Conservation (phyloP, 2,888 invertebrate species). For the Limnephilus marmoratus region DNA sequence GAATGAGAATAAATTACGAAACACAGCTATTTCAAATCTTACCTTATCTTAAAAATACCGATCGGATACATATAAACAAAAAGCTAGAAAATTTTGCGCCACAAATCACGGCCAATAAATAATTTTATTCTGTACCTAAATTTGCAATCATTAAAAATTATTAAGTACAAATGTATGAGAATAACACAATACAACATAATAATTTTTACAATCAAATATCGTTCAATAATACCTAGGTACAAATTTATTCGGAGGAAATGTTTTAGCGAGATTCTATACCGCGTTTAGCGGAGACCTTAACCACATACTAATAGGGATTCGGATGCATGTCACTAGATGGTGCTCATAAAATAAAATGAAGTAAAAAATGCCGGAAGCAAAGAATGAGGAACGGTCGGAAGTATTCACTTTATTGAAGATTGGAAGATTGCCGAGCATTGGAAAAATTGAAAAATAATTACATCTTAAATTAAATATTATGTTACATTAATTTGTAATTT, state of each 20-base stretch:
- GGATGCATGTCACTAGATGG: neutral
- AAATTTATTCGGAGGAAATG: neutral
- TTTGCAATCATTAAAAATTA: neutral
- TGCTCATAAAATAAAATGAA: neutral
- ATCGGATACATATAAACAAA: neutral
- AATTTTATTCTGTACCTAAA: neutral
- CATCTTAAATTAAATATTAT: neutral
- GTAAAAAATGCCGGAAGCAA: no score
- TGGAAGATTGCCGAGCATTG: neutral
- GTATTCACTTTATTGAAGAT: neutral
- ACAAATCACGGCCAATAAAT: neutral
- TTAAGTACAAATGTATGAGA: neutral
- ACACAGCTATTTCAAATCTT: neutral
- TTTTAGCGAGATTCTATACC: neutral
- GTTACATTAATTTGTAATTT: neutral
- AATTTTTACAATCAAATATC: neutral
- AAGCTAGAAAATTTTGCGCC: neutral
- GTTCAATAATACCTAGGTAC: neutral
- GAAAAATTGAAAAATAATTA: neutral
- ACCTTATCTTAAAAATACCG: neutral
- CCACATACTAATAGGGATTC: neutral
- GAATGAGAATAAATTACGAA: neutral
- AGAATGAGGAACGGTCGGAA: neutral
- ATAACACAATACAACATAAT: neutral
- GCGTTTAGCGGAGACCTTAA: neutral